These are phyloP conservation scores for Leptonema lineaticorne DNA, from an alignment of 1,140 invertebrate genomes.

Conservation along the genomic window DNA sequence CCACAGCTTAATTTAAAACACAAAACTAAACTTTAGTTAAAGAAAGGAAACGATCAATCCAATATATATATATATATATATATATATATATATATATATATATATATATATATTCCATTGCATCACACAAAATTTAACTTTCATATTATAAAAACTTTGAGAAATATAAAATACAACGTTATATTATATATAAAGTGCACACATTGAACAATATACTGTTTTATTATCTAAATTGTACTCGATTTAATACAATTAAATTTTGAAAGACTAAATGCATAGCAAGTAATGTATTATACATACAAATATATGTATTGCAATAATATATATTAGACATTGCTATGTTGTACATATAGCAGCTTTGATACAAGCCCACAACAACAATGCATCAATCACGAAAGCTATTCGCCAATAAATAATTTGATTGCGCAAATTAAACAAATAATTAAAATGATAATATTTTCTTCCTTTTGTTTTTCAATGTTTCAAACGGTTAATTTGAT, in stretches of 20 bases:
- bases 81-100: not conserved
- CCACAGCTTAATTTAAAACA: not conserved
- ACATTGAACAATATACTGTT: conserved; percentile 4
- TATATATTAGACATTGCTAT: not conserved
- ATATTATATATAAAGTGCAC: conserved; percentile 3
- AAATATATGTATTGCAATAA: too few relatives aligned
- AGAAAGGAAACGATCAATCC: not conserved
- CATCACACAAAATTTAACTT: not conserved
- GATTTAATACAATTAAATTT: not conserved
- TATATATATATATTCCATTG: not conserved
- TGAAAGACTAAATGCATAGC: not conserved
- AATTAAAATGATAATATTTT: not conserved
- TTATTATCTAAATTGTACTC: conserved; percentile 15
- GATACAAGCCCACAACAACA: not conserved
- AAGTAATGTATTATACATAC: not conserved
- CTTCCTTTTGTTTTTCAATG: not conserved
- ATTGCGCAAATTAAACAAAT: not conserved
- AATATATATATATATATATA: not conserved
- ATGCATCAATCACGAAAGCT: not conserved
- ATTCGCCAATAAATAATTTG: not conserved
- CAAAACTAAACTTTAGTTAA: not conserved
- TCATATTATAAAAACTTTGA: not conserved
- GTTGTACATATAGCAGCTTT: conserved; percentile 7
- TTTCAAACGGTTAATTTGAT: not conserved
- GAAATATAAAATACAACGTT: not conserved